Percentiles rank a stretch among this genome's conserved stretches.
Conservation (phyloP, 2,113 vertebrate species). For the Ameiurus melas region DNA sequence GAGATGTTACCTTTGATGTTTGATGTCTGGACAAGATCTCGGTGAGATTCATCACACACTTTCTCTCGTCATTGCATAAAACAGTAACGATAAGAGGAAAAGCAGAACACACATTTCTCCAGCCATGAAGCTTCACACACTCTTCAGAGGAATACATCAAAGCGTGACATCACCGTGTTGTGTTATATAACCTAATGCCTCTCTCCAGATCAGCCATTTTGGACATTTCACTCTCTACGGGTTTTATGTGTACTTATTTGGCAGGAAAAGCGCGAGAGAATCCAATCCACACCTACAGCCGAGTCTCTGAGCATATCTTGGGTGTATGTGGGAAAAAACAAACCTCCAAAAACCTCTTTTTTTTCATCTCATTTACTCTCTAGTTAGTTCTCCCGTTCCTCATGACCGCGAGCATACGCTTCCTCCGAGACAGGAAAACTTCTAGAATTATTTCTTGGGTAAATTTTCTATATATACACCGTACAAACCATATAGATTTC, state of each 20-base stretch:
- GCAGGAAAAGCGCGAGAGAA: background rate
- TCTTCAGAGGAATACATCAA: background rate
- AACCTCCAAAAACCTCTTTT: no score
- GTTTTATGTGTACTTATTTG: background rate
- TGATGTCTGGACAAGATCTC: slow-evolving; percentile 30
- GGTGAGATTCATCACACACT: slow-evolving; percentile 34
- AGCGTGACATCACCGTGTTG: background rate
- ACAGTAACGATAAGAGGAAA: background rate
- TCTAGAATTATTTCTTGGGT: background rate
- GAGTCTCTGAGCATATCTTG: background rate
- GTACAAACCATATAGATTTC: background rate
- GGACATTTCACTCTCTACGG: background rate
- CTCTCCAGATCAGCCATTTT: background rate
- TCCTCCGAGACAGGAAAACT: background rate
- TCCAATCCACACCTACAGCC: background rate
- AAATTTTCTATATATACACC: background rate
- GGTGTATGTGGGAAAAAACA: no score
- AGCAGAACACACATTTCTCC: slow-evolving; percentile 26
- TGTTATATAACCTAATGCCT: background rate
- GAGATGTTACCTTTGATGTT: slow-evolving; percentile 47
- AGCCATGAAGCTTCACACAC: slow-evolving; percentile 4
- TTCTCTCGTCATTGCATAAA: background rate
- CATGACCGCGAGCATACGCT: background rate
- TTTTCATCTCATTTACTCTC: background rate
- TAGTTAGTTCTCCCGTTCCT: background rate